A percentile compares a stretch with the other conserved stretches of the same genome.
These are phyloP conservation scores for Apeira syringaria DNA, from an alignment of 2,888 invertebrate genomes.

Conservation along the genomic window DNA sequence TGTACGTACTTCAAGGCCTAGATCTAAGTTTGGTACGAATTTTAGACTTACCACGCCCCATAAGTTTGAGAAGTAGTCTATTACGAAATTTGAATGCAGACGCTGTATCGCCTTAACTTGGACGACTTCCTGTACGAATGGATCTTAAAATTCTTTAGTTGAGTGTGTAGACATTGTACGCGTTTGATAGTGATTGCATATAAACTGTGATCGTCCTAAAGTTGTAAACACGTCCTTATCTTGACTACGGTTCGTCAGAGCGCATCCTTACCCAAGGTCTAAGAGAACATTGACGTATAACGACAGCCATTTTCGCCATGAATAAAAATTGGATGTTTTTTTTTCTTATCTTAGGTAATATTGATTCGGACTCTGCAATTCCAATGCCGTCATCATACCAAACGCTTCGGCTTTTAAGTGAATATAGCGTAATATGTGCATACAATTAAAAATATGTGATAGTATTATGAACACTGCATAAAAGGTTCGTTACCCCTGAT, in stretches of 20 bases:
- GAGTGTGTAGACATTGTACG: neutral
- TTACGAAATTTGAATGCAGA: neutral
- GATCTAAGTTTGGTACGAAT: neutral
- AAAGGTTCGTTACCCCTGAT: constrained; percentile 3
- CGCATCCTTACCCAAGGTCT: too few species aligned
- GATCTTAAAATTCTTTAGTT: neutral
- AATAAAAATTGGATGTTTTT: too few species aligned
- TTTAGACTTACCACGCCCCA: neutral
- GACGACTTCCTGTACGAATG: neutral
- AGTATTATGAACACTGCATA: neutral
- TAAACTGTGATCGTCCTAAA: neutral
- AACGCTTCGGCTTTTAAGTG: too few species aligned
- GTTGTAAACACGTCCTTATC: too few species aligned
- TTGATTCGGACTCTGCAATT: too few species aligned
- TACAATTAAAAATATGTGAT: constrained; percentile 4
- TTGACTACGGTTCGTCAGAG: too few species aligned
- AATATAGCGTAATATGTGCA: neutral
- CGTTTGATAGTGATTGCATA: neutral
- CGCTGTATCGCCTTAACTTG: neutral
- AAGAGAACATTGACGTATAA: too few species aligned
- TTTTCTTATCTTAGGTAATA: too few species aligned
- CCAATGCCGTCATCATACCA: too few species aligned
- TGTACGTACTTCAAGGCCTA: neutral
- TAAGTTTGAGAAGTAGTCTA: neutral
- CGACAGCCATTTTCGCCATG: too few species aligned